Evolutionary conservation across 2,888 invertebrate species (phyloP).

Genomic region (Carcina quercana): DNA sequence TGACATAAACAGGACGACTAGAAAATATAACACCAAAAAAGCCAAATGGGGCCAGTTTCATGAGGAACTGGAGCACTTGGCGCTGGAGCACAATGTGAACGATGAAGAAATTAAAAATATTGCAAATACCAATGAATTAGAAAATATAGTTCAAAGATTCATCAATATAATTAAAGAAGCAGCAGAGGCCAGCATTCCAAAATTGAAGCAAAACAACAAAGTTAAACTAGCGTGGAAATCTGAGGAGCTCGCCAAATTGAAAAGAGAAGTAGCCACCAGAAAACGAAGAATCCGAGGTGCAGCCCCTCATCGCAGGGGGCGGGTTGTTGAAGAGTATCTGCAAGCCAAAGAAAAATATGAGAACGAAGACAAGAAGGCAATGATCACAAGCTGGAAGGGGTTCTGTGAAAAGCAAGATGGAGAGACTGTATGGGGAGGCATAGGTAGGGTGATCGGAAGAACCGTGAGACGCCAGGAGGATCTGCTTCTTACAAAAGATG

Average conservation of each 20-base stretch:
- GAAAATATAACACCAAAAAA: background rate
- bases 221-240: background rate
- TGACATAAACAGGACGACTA: background rate
- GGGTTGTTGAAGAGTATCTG: background rate
- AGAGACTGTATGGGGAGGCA: background rate
- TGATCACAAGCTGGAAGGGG: background rate
- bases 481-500: slow-evolving; percentile 1
- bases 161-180: background rate
- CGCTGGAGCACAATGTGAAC: background rate
- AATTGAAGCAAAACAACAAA: background rate
- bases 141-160: background rate
- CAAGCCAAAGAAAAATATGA: background rate
- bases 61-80: background rate
- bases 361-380: background rate
- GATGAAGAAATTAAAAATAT: background rate
- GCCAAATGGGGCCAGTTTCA: background rate
- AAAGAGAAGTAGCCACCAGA: background rate
- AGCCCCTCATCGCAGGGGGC: background rate
- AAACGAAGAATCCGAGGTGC: background rate
- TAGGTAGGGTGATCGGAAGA: slow-evolving; percentile 3
- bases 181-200: background rate
- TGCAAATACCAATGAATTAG: background rate
- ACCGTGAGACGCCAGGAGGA: slow-evolving; percentile 6
- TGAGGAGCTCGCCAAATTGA: background rate
- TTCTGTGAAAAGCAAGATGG: background rate